Conservation (phyloP, 2,888 invertebrate species). For the Beris chalybata region DNA sequence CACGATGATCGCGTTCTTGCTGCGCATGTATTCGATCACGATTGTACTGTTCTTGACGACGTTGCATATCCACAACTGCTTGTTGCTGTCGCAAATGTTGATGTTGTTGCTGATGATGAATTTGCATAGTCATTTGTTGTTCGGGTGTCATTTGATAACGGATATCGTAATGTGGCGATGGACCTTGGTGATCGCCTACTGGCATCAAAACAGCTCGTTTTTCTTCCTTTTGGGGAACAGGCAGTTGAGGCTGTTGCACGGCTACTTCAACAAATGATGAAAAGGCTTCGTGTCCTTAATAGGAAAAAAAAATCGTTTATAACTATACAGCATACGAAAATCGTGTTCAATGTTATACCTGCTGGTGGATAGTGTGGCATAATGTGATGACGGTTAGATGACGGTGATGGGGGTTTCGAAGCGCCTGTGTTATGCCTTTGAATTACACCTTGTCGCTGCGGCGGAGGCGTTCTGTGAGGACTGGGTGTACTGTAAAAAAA, state of each 20-base stretch:
- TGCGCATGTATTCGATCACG: slow-evolving; percentile 45
- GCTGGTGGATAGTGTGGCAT: slow-evolving; percentile 57
- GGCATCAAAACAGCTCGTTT: slow-evolving; percentile 45
- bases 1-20: slow-evolving; percentile 51
- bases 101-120: slow-evolving; percentile 55
- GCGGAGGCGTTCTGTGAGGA: slow-evolving; percentile 58
- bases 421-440: slow-evolving; percentile 70
- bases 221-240: slow-evolving; percentile 68
- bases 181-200: slow-evolving; percentile 41
- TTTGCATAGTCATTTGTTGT: slow-evolving; percentile 56
- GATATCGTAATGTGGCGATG: slow-evolving; percentile 52
- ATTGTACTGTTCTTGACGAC: slow-evolving; percentile 47
- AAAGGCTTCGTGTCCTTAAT: slow-evolving; percentile 78
- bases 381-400: slow-evolving; percentile 57
- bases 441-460: slow-evolving; percentile 73
- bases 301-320: neutral
- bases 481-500: slow-evolving; percentile 52
- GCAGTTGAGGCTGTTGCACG: slow-evolving; percentile 85
- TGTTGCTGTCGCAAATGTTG: slow-evolving; percentile 49
- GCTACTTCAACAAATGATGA: slow-evolving; percentile 88
- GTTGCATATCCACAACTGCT: slow-evolving; percentile 47
- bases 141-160: slow-evolving; percentile 60
- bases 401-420: slow-evolving; percentile 59
- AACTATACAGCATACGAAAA: slow-evolving; percentile 31
- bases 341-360: slow-evolving; percentile 48